Conservation (phyloP, 1,140 invertebrate species). For the Panonychus citri region DNA sequence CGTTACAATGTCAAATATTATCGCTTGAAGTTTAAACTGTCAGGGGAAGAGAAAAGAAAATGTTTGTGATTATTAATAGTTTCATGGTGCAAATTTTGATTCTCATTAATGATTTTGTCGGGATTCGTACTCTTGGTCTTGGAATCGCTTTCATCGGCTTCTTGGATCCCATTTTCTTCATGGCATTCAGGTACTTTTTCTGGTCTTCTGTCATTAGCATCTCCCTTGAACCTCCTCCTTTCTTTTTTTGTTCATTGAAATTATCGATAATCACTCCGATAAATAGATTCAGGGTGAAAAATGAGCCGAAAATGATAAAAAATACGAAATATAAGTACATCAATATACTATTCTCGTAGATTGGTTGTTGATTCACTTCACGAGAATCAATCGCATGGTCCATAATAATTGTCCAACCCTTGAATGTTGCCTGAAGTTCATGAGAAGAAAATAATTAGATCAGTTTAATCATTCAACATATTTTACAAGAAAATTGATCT, state of each 20-base stretch:
- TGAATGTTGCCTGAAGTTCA: slow-evolving; percentile 51
- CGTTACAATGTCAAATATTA: slow-evolving; percentile 88
- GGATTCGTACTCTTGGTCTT: slow-evolving; percentile 50
- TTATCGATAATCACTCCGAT: slow-evolving; percentile 97
- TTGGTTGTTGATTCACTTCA: slow-evolving; percentile 63
- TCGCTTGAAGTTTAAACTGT: slow-evolving; percentile 79
- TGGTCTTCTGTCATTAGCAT: slow-evolving; percentile 99
- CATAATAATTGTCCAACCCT: slow-evolving; percentile 77
- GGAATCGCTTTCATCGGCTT: slow-evolving; percentile 94
- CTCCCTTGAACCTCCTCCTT: slow-evolving; percentile 87
- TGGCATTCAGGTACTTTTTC: slow-evolving; percentile 98
- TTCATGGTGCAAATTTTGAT: no score
- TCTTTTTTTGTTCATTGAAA: slow-evolving; percentile 98
- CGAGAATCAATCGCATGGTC: slow-evolving; percentile 86
- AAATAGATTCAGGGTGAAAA: slow-evolving; percentile 91
- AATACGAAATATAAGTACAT: slow-evolving; percentile 97
- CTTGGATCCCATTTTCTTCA: slow-evolving; percentile 98
- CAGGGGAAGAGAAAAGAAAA: slow-evolving; percentile 9
- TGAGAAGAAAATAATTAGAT: not conserved
- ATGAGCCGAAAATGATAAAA: slow-evolving; percentile 90
- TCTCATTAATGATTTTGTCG: no score
- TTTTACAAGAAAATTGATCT: not conserved
- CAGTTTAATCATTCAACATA: no score
- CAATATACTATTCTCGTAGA: slow-evolving; percentile 75
- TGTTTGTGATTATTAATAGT: no score